Evolutionary conservation across 1,140 invertebrate genomes (phyloP).

Genomic region (Lepidotrigona ventralis): DNA sequence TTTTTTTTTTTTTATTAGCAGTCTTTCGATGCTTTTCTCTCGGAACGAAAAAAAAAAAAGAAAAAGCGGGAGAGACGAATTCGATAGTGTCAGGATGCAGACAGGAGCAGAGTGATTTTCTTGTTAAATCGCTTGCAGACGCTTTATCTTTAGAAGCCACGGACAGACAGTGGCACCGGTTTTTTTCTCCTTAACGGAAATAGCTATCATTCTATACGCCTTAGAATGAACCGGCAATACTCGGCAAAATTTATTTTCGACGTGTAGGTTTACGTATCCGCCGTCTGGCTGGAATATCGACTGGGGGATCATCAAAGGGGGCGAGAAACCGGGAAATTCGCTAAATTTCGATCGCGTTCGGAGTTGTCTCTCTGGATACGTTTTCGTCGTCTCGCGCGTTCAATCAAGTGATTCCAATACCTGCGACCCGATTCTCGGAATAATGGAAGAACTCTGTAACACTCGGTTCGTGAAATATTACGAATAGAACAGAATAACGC

Average conservation of each 20-base stretch:
- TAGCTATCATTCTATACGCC: conserved; percentile 73
- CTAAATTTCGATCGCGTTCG: conserved; percentile 23
- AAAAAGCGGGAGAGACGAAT: conserved; percentile 7
- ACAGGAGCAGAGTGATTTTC: conserved; percentile 39
- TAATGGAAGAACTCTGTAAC: no score
- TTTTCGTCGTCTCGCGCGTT: background rate
- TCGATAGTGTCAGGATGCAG: conserved; percentile 25
- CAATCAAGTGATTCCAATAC: background rate
- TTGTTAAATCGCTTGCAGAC: conserved; percentile 63
- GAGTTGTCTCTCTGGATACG: background rate
- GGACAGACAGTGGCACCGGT: conserved; percentile 62
- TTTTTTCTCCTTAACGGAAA: conserved; percentile 72
- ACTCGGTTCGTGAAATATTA: background rate
- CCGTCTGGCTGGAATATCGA: conserved; percentile 38
- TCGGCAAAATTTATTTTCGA: conserved; percentile 70
- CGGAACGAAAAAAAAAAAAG: background rate
- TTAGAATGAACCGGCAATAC: conserved; percentile 60
- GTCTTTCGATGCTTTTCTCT: background rate
- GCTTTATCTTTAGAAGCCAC: conserved; percentile 77
- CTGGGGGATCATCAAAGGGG: conserved; percentile 32
- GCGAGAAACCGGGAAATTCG: conserved; percentile 27
- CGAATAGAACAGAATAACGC: background rate
- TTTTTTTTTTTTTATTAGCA: background rate
- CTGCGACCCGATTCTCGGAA: background rate
- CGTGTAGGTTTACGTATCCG: conserved; percentile 59